Base-by-base conservation (phyloP, 2,888 invertebrate species). In the Oligia latruncula region DNA sequence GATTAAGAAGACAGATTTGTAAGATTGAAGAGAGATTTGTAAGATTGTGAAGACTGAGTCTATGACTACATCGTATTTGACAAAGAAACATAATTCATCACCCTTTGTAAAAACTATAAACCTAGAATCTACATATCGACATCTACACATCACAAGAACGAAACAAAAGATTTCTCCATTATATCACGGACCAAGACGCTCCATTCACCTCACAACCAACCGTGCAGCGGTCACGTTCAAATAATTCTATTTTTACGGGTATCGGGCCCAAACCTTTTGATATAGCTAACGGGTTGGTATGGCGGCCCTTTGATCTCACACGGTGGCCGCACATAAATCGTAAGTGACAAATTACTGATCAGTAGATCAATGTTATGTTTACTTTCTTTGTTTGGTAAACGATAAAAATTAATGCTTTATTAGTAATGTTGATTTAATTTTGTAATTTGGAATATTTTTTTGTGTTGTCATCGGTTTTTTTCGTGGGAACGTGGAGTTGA, bases 261-360 rank as follows among this genome's bases (percentile, higher is more conserved):
- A 88, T 91, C 72, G 76, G 84, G 88, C 82, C 89, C 77, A 81
- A 91, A 88, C 89, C 93, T 92, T 93, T 93, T 93, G 93, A 93
- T 93, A 92, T 92, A 86, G 90, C 88, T 88, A 85, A 84, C 77
- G 78, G 85, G 78, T 86, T 78, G 65, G 77, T 60, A 82, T 62
- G 78, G 76, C 83, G 88, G 78, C 74, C 77, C 93, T 95, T 96
- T 96, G 95, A 96, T 95, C 95, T 93, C 75, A 4, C 91, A 86
- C 92, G 95, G 95, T 94, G 95, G 95, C 90, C 94, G 81, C 71
- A 90, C 87, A 90, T 95, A 93, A 94, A 95, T 94, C 92, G 83
- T 86, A 84, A 91, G 92, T 93, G 95, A 95, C 95, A 95, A 95
- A 95, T 94, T 91, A 90, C 91, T 90, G 90, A 91, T 93, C 89